Conservation (phyloP, 2,113 vertebrate genomes). For the Pristiophorus japonicus region DNA sequence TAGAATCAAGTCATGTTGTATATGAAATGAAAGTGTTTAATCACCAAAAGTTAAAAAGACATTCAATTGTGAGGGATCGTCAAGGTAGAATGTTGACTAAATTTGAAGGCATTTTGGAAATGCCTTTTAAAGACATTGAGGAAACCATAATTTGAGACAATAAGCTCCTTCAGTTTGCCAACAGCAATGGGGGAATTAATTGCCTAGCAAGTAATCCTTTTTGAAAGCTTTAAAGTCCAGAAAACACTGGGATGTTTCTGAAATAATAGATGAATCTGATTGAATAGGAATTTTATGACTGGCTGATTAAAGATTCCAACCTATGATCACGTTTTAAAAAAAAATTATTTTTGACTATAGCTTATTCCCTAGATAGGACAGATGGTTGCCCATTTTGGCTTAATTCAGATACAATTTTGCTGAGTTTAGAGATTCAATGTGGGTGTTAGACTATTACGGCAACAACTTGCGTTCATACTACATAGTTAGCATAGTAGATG, state of each 20-base stretch:
- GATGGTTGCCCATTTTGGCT: background rate
- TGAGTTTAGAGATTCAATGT: background rate
- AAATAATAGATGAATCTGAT: background rate
- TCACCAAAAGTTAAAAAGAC: background rate
- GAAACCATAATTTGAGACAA: slow-evolving; percentile 9
- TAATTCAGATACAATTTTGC: background rate
- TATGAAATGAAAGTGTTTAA: background rate
- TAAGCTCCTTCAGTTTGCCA: background rate
- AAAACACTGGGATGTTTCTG: background rate
- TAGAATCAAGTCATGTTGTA: background rate
- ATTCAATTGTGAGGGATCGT: background rate
- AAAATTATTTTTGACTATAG: background rate
- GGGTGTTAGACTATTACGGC: background rate
- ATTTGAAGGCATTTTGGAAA: slow-evolving; percentile 14
- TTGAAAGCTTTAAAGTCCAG: background rate
- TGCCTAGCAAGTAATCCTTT: background rate
- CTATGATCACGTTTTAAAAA: background rate
- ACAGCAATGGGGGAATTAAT: background rate
- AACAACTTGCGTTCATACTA: background rate
- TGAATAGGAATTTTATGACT: background rate
- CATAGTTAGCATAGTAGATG: background rate
- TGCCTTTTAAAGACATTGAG: too few relatives aligned
- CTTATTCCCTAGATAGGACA: background rate
- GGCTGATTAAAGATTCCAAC: slow-evolving; percentile 14
- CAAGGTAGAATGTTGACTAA: slow-evolving; percentile 3